phyloP scores from a whole-genome alignment of 2,888 invertebrate genomes.

The Sinentomon sp. region DNA sequence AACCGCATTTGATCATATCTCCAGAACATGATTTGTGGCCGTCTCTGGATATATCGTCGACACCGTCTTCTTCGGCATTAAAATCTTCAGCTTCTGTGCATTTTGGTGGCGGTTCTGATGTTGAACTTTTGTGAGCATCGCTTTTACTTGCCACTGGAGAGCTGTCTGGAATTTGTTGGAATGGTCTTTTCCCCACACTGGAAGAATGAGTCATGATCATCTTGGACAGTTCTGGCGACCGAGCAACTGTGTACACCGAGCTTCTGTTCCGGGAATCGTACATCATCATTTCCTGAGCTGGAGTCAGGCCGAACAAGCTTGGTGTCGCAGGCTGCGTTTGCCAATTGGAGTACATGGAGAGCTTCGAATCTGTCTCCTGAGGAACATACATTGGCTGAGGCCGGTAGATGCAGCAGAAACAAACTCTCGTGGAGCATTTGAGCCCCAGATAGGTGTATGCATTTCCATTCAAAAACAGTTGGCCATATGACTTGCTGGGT shows the following conservation, averaged over 20 bases:
- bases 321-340: conserved; percentile 28
- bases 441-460: conserved; percentile 72
- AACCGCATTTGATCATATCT: conserved; percentile 47
- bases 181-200: conserved; percentile 23
- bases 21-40: conserved; percentile 3
- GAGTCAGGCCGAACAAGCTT: conserved; percentile 34
- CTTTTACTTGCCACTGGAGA: too few species aligned
- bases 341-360: conserved; percentile 94
- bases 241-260: conserved; percentile 29
- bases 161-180: too few species aligned
- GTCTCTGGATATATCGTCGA: neutral
- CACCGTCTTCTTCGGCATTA: neutral
- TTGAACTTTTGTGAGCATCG: too few species aligned
- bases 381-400: conserved; percentile 78
- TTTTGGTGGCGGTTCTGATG: neutral
- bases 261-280: conserved; percentile 55
- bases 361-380: conserved; percentile 41
- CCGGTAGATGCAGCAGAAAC: conserved; percentile 74
- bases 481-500: conserved; percentile 64
- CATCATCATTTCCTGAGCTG: conserved; percentile 31
- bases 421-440: conserved; percentile 66
- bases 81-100: neutral
- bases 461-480: conserved; percentile 27
- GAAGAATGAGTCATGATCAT: conserved; percentile 33
- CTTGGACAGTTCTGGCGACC: conserved; percentile 26